Conservation (phyloP, 1,140 invertebrate genomes). For the Hyles vespertilio region DNA sequence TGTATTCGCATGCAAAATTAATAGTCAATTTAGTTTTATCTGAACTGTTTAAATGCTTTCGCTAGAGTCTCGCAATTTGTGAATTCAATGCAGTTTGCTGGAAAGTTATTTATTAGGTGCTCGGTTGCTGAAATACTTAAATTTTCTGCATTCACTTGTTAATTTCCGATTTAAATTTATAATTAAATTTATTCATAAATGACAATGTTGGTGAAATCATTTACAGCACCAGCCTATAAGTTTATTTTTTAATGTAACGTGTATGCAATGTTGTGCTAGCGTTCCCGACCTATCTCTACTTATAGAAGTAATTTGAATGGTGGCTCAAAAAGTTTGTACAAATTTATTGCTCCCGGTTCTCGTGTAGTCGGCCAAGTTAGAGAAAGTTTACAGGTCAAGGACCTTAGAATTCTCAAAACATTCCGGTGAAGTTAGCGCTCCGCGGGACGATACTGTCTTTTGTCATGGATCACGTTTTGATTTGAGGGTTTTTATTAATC, state of each 20-base stretch:
- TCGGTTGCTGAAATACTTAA: conserved; percentile 3
- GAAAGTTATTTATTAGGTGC: conserved; percentile 22
- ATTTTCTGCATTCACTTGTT: conserved; percentile 6
- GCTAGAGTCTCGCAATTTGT: conserved; percentile 9
- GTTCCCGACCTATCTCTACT: neutral
- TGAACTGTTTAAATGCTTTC: neutral
- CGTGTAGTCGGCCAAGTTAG: conserved; percentile 28
- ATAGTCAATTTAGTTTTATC: neutral
- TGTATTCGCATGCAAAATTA: too few relatives aligned
- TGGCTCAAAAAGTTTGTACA: conserved; percentile 30
- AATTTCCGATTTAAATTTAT: neutral
- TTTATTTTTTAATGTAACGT: neutral
- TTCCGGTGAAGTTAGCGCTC: conserved; percentile 22
- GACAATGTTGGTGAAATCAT: too few relatives aligned
- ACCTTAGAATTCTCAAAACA: conserved; percentile 35
- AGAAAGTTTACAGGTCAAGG: conserved; percentile 49
- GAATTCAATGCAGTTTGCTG: conserved; percentile 22
- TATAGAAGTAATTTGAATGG: conserved; percentile 10
- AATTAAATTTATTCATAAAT: too few relatives aligned
- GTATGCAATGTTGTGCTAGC: too few relatives aligned
- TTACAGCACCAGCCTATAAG: neutral
- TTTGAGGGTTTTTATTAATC: too few relatives aligned
- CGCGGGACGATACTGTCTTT: conserved; percentile 23
- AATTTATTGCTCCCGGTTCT: conserved; percentile 38
- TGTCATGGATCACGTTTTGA: too few relatives aligned